phyloP scores from a whole-genome alignment of 92 coral and sea anemone genomes.

The Epizoanthus fatuus region DNA sequence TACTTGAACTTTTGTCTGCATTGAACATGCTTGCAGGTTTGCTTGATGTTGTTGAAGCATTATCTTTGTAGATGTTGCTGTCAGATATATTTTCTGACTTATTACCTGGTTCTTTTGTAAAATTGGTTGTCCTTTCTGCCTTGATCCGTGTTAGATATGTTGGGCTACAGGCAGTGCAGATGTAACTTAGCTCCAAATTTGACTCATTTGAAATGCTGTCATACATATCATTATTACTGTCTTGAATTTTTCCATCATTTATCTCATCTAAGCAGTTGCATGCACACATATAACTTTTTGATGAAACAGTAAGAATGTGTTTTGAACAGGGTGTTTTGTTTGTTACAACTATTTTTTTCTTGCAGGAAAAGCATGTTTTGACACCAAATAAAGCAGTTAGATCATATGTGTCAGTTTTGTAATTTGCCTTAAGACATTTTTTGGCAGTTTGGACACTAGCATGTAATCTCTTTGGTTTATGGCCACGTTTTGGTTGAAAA shows the following conservation, averaged over 20 bases:
- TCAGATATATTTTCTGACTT: too few relatives aligned
- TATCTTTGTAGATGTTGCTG: too few relatives aligned
- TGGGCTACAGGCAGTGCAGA: not conserved
- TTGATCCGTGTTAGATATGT: too few relatives aligned
- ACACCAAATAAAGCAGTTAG: constrained; percentile 16
- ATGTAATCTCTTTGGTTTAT: not conserved
- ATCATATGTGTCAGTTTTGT: not conserved
- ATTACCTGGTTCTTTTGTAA: too few relatives aligned
- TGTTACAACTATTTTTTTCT: constrained; percentile 7
- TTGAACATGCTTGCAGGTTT: too few relatives aligned
- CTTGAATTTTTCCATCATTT: constrained; percentile 20
- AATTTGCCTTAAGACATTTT: not conserved
- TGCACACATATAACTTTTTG: constrained; percentile 37
- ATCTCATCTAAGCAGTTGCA: constrained; percentile 27
- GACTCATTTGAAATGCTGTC: not conserved
- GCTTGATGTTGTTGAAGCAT: too few relatives aligned
- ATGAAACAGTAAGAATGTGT: constrained; percentile 19
- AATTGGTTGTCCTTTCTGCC: too few relatives aligned
- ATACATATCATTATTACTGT: constrained; percentile 23
- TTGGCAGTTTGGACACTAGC: not conserved
- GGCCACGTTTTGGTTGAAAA: not conserved
- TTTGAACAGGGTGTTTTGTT: constrained; percentile 32
- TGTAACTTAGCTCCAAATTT: too few relatives aligned
- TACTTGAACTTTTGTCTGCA: not conserved
- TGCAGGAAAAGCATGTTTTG: constrained; percentile 21